Percentiles rank a stretch among this genome's conserved stretches.
phyloP scores from a whole-genome alignment of 2,888 invertebrate genomes.

The Eretmocerus hayati region DNA sequence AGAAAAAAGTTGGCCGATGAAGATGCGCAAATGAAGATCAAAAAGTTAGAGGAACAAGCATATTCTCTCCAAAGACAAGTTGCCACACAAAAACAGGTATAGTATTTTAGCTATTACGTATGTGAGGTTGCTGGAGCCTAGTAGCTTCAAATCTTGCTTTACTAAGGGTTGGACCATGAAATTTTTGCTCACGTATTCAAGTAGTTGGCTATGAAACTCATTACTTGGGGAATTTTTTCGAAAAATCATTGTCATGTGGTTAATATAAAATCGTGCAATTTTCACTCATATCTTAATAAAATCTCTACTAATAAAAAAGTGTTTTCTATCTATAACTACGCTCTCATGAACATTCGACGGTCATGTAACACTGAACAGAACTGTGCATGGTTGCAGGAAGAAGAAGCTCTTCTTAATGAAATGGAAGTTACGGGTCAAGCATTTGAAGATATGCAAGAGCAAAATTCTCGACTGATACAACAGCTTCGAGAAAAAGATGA shows the following conservation, averaged over 20 bases:
- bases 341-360: slow-evolving; percentile 24
- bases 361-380: slow-evolving; percentile 45
- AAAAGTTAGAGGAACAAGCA: slow-evolving; percentile 88
- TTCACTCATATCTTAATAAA: no score
- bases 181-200: no score
- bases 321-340: no score
- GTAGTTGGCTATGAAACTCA: no score
- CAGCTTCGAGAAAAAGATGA: slow-evolving; percentile 95
- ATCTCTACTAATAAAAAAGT: no score
- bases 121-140: no score
- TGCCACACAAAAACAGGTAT: slow-evolving; percentile 76
- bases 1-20: slow-evolving; percentile 88
- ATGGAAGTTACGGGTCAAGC: slow-evolving; percentile 99
- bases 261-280: no score
- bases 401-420: slow-evolving; percentile 93
- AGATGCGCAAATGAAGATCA: slow-evolving; percentile 88
- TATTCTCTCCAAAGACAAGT: slow-evolving; percentile 87
- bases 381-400: slow-evolving; percentile 60
- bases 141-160: no score
- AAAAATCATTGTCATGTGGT: no score
- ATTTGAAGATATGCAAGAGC: slow-evolving; percentile 99
- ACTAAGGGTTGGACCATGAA: no score
- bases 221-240: no score
- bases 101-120: no score
- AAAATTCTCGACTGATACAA: slow-evolving; percentile 89